Evolutionary conservation across 2,113 vertebrate genomes (phyloP).

Genomic region (Mormyrus lacerda): DNA sequence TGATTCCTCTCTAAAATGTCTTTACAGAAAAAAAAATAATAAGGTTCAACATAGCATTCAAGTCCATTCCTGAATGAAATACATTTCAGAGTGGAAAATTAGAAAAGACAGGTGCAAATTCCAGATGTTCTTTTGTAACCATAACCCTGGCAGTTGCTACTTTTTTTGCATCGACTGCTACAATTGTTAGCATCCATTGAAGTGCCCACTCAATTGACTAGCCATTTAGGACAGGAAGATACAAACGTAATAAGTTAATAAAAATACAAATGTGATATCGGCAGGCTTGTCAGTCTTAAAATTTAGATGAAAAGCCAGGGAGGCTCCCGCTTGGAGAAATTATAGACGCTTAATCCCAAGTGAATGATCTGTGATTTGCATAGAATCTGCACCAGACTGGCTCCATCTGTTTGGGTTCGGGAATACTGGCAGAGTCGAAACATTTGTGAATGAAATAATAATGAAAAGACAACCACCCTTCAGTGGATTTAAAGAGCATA

Average conservation of each 20-base stretch:
- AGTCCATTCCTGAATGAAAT: background rate
- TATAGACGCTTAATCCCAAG: conserved; percentile 61
- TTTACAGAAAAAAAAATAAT: background rate
- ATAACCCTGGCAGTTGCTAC: background rate
- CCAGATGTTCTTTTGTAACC: background rate
- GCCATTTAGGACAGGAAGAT: conserved; percentile 1
- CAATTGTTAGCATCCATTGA: background rate
- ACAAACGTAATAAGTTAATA: too few relatives aligned
- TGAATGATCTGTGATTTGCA: conserved; percentile 61
- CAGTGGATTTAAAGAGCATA: background rate
- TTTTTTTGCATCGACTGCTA: background rate
- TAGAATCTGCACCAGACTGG: conserved; percentile 59
- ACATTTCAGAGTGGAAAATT: background rate
- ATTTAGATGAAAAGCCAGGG: conserved; percentile 23
- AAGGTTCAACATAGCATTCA: background rate
- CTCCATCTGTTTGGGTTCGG: conserved; percentile 64
- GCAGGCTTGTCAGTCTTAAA: conserved; percentile 16
- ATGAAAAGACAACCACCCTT: conserved; percentile 30
- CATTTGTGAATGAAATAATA: conserved; percentile 56
- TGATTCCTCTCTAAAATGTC: background rate
- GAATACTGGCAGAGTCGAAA: conserved; percentile 58
- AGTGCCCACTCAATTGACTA: background rate
- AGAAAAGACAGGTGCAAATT: conserved; percentile 1
- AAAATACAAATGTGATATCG: conserved; percentile 12
- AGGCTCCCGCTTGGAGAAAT: conserved; percentile 56